Percentiles rank a stretch among this genome's conserved stretches.
Evolutionary conservation across 2,888 invertebrate species (phyloP).

Genomic region (Drosophila meridionalis): DNA sequence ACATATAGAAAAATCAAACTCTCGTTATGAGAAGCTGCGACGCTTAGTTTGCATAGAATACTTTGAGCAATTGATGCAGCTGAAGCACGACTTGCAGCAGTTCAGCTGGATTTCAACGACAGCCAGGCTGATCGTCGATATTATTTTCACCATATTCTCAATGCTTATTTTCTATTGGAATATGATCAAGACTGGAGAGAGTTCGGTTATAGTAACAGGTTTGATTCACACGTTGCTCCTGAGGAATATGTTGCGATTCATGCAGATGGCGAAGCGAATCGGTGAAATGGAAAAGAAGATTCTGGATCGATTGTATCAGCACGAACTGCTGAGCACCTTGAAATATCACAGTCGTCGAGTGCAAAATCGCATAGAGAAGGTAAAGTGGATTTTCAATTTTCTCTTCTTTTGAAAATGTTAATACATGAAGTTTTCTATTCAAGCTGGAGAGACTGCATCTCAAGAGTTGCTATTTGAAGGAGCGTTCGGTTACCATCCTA

Average conservation of each 20-base stretch:
- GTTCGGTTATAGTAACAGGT: neutral
- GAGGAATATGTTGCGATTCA: neutral
- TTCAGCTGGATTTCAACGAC: neutral
- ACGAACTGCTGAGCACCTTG: neutral
- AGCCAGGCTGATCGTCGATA: neutral
- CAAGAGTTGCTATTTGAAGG: neutral
- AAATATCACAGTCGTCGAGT: neutral
- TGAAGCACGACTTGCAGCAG: neutral
- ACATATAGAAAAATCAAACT: neutral
- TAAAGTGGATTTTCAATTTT: neutral
- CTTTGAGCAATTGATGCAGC: neutral
- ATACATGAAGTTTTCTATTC: no score
- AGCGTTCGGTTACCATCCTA: constrained; percentile 3
- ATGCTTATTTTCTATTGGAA: neutral
- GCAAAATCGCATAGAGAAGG: neutral
- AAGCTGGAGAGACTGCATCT: constrained; percentile 28
- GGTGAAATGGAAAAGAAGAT: neutral
- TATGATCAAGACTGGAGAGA: neutral
- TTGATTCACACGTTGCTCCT: neutral
- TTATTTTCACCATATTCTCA: neutral
- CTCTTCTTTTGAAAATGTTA: no score
- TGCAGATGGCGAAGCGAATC: neutral
- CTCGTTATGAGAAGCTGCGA: neutral
- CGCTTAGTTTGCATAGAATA: neutral
- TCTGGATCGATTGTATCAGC: neutral